Conservation (phyloP, 2,113 vertebrate species). For the Phylloscopus trochilus region DNA sequence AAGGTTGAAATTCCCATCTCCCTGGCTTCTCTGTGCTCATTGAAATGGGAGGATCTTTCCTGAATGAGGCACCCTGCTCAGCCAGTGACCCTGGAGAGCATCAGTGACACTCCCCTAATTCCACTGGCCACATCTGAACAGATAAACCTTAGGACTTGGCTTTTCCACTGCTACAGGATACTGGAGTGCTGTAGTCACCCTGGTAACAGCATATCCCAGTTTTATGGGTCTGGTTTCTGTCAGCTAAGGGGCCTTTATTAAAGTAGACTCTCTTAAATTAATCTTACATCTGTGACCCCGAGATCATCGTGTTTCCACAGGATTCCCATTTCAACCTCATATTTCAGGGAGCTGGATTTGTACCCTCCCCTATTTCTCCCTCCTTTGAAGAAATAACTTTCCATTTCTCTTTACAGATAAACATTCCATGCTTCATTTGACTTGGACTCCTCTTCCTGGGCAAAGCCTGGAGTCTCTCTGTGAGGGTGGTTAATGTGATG, state of each 20-base stretch:
- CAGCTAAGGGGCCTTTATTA: neutral
- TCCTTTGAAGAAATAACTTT: neutral
- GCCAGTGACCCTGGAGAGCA: neutral
- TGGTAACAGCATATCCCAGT: neutral
- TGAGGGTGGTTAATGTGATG: neutral
- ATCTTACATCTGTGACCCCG: neutral
- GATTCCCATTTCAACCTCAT: neutral
- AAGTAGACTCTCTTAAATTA: neutral
- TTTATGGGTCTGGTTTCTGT: neutral
- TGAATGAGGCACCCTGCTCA: neutral
- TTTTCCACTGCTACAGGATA: neutral
- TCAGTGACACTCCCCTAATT: neutral
- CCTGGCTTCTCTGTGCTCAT: neutral
- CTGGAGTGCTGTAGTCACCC: neutral
- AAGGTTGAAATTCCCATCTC: neutral
- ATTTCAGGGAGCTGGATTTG: neutral
- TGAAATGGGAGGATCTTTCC: neutral
- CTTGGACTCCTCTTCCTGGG: neutral
- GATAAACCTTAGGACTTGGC: neutral
- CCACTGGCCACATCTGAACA: rapidly evolving
- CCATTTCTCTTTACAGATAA: neutral
- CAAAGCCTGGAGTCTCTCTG: neutral
- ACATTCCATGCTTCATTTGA: neutral
- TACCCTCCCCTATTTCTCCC: neutral
- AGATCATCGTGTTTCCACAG: neutral